Evolutionary conservation across 2,797 vertebrate species (phyloP).

Genomic region (Melanotaenia pygmaea): DNA sequence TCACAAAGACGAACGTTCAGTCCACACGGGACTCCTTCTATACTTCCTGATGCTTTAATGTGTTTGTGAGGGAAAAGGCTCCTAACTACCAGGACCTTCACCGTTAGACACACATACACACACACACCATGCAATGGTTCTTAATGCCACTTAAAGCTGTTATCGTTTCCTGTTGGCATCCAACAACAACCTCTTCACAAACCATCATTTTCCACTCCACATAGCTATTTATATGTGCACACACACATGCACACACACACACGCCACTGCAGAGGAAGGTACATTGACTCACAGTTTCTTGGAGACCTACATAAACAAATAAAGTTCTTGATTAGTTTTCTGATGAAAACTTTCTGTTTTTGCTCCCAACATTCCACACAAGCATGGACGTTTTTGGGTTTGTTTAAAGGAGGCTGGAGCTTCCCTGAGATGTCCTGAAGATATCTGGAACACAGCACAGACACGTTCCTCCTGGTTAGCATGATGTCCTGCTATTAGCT

Average conservation of each 20-base stretch:
- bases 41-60: constrained; percentile 13
- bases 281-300: too few relatives aligned
- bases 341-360: too few relatives aligned
- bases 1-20: neutral
- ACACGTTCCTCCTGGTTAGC: too few relatives aligned
- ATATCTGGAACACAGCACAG: too few relatives aligned
- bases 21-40: neutral
- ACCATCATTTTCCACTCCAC: constrained; percentile 71
- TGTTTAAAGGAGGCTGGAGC: too few relatives aligned
- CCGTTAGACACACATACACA: constrained; percentile 19
- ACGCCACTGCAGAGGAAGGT: neutral
- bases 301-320: too few relatives aligned
- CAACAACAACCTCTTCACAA: constrained; percentile 54
- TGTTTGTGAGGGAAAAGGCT: constrained; percentile 5
- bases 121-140: constrained; percentile 14
- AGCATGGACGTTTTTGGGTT: too few relatives aligned
- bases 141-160: constrained; percentile 65
- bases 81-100: constrained; percentile 13
- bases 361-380: too few relatives aligned
- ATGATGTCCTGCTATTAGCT: too few relatives aligned
- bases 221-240: constrained; percentile 27
- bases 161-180: constrained; percentile 66
- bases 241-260: neutral
- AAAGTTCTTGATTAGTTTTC: too few relatives aligned
- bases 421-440: too few relatives aligned